Base-by-base conservation (phyloP, 1,140 invertebrate species). In the Diachasma alloeum region DNA sequence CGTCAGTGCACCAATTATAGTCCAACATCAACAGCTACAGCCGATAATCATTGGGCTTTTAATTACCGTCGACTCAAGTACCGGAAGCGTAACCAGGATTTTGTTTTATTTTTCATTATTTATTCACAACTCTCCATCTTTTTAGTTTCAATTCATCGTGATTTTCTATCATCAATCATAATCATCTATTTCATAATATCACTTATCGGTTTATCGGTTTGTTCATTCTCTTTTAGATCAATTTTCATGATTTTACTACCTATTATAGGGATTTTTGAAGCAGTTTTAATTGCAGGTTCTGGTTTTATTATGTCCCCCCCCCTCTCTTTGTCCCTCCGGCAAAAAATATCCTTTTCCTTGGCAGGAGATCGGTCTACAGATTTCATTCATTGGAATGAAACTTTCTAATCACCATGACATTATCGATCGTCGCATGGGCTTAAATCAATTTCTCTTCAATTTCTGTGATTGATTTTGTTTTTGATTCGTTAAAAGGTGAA, bases 141-240 rank as follows among this genome's bases (percentile, higher is more conserved):
- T 46, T 46, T 22, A n/a, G 9, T n/a, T 59, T 59, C 17, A 59
- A 59, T 59, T 19, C 53, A 17, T 59, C 53, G 53, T 59, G 3
- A 59, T 59, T 59, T 59, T 59, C 53, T 59, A 59, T 10, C 22
- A 59, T 59, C 53, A 59, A 59, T 59, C 53, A 59, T 59, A 59
- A 59, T 59, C 53, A 59, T 59, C 19, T 22, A 22, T 59, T 59
- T 17, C 53, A 17, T 59, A 59, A 22, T 59, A 59, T 59, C 53
- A 59, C 53, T 59, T 59, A 59, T 59, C 53, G 53, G 4, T 59
- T 10, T 9, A 17, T 22, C 22, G 19, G 17, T 31, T 22, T 46
- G 9, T 3, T 59, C 3, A n/a, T 59, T 59, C 19, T 59, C 17
- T 59, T 59, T 59, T 59, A 13, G 1, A n/a, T 46, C 44, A 46